Conservation (phyloP, 35 echinoderm and acorn worm species). For the Stichopus chloronotus region DNA sequence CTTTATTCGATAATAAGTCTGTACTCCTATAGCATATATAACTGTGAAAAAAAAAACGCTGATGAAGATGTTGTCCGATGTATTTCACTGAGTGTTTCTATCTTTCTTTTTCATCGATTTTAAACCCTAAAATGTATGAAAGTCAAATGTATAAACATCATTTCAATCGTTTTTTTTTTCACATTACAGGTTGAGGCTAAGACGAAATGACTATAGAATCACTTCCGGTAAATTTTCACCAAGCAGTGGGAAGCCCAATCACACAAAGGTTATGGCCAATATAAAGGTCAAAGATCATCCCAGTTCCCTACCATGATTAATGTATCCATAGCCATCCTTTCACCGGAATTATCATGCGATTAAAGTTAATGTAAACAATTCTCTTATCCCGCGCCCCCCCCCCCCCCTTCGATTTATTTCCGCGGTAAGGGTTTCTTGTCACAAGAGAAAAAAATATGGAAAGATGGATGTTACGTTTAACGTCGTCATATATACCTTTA, state of each 20-base stretch:
- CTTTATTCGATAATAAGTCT: too few species aligned
- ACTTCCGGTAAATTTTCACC: neutral
- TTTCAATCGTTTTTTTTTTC: too few species aligned
- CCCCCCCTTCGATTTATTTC: neutral
- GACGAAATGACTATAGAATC: neutral
- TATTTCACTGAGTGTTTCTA: too few species aligned
- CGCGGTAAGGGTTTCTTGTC: neutral
- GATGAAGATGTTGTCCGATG: too few species aligned
- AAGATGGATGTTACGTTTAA: neutral
- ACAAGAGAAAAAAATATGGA: neutral
- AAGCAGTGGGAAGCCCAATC: neutral
- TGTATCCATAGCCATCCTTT: neutral
- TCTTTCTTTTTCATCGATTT: too few species aligned
- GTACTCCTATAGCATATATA: too few species aligned
- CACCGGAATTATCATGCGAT: neutral
- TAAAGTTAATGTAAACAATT: neutral
- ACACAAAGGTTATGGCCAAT: neutral
- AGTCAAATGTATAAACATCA: too few species aligned
- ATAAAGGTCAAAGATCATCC: neutral
- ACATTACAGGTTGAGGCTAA: too few species aligned
- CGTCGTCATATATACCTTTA: conserved; percentile 35
- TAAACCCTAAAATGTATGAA: too few species aligned
- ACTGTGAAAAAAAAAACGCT: too few species aligned
- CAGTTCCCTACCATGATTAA: neutral
- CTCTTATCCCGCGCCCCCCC: too few species aligned